Evolutionary conservation across 2,797 vertebrate species (phyloP).

Genomic region (Manis javanica): DNA sequence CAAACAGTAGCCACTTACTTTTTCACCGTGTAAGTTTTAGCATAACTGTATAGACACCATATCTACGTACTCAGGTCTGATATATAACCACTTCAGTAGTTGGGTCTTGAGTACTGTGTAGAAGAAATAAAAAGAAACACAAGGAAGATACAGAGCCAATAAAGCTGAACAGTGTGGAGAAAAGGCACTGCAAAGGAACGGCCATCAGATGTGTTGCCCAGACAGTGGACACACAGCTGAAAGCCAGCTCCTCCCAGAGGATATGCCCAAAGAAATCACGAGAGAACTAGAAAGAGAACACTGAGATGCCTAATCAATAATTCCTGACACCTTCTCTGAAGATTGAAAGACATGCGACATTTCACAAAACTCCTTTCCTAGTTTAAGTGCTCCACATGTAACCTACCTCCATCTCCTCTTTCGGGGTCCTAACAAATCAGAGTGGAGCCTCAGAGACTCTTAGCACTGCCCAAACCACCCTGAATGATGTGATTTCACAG

Average conservation of each 20-base stretch:
- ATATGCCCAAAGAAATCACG: neutral
- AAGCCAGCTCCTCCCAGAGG: neutral
- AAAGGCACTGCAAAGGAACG: neutral
- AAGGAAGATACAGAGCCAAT: neutral
- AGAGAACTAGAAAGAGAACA: constrained; percentile 15
- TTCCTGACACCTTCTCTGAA: neutral
- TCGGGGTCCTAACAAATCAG: neutral
- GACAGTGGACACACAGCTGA: neutral
- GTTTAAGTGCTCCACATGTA: neutral
- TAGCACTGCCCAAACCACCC: neutral
- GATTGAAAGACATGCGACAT: neutral
- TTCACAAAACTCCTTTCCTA: constrained; percentile 37
- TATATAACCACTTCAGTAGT: constrained; percentile 27
- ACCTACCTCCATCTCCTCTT: neutral
- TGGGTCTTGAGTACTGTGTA: fast-evolving
- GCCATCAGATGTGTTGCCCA: neutral
- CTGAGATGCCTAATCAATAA: neutral
- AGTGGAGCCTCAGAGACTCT: neutral
- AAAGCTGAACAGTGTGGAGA: neutral
- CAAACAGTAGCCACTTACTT: neutral
- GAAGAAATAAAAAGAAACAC: neutral
- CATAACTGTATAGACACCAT: neutral
- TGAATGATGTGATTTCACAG: constrained; percentile 4
- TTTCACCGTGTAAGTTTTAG: neutral
- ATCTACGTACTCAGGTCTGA: neutral